Evolutionary conservation across 2,888 invertebrate genomes (phyloP), one percentile per base, ranked within the genome.

Genomic region (Harpalus rubripes): DNA sequence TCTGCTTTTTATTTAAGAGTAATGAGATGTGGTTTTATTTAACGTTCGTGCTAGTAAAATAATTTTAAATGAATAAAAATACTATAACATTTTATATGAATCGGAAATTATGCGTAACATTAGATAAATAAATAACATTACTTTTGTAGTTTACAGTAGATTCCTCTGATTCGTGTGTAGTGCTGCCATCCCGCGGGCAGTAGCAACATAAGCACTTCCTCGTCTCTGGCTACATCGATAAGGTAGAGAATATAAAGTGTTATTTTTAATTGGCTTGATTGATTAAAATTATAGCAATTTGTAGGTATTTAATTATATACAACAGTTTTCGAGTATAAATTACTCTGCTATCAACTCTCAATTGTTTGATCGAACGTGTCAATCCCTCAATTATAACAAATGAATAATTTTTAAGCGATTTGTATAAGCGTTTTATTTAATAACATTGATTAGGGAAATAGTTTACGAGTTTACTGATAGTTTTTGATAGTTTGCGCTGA

Each of bases 251-350:
- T 61, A 39, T 15, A 80, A 26, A 59, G 61, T 80, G 41, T 44
- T 41, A 59, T 41, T 79, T 84, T 82, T 87, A 87, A 87, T 87
- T 86, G 87, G 86, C 87, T 85, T 90, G 90, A 91, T 91, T 90
- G 90, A 89, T 89, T 89, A 89, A 90, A 91, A 90, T 91, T 91
- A 90, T 89, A 88, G 89, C 89, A 90, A 91, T 90, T 90, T 90
- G 88, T 89, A 85, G 85, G 87, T 85, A 80, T 90, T 90, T 91
- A 90, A 91, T 91, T 90, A 90, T 89, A 89, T 84, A 84, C 72
- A 84, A 84, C 63, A 61, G 78, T 78, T 84, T 72, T 58, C 41
- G 74, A 72, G 59, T 74, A 61, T 83, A 83, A 83, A 74, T 68
- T 68, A 81, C 52, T 52, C 68, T 41, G 68, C 56, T 81, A 82